Evolutionary conservation across 2,888 invertebrate genomes (phyloP).

Genomic region (Spicauda simplicius): DNA sequence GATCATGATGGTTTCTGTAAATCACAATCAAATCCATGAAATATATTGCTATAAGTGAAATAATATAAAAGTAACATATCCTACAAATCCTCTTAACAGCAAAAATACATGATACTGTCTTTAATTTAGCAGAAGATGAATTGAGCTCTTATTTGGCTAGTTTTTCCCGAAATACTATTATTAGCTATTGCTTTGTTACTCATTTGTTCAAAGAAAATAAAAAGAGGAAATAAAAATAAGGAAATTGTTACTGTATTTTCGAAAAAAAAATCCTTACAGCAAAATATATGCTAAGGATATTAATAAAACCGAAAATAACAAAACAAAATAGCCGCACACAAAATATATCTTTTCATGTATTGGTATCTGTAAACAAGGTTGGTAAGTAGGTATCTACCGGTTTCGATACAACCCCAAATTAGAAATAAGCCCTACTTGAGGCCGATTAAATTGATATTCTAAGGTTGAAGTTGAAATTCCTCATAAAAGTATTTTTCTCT

Average conservation of each 20-base stretch:
- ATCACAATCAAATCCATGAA: slow-evolving; percentile 67
- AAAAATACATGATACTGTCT: background rate
- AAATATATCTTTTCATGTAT: too few relatives aligned
- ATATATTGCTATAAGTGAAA: slow-evolving; percentile 1
- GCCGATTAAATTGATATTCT: too few relatives aligned
- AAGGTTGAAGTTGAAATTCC: too few relatives aligned
- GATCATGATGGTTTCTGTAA: slow-evolving; percentile 90
- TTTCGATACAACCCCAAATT: too few relatives aligned
- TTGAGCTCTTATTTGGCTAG: background rate
- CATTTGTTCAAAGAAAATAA: background rate
- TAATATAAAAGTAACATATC: background rate
- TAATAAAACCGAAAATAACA: too few relatives aligned
- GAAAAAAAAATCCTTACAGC: background rate
- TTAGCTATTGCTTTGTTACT: background rate
- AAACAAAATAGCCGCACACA: too few relatives aligned
- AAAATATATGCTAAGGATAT: too few relatives aligned
- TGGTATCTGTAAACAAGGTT: too few relatives aligned
- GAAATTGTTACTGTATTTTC: background rate
- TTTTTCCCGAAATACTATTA: background rate
- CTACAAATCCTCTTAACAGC: background rate
- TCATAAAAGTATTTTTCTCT: too few relatives aligned
- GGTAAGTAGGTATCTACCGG: too few relatives aligned
- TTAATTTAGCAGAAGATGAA: background rate
- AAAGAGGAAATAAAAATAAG: background rate
- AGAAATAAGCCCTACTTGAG: too few relatives aligned